Percentiles rank a stretch among this genome's conserved stretches.
These are phyloP conservation scores for Megalops atlanticus DNA, from an alignment of 2,113 vertebrate genomes.

Conservation along the genomic window DNA sequence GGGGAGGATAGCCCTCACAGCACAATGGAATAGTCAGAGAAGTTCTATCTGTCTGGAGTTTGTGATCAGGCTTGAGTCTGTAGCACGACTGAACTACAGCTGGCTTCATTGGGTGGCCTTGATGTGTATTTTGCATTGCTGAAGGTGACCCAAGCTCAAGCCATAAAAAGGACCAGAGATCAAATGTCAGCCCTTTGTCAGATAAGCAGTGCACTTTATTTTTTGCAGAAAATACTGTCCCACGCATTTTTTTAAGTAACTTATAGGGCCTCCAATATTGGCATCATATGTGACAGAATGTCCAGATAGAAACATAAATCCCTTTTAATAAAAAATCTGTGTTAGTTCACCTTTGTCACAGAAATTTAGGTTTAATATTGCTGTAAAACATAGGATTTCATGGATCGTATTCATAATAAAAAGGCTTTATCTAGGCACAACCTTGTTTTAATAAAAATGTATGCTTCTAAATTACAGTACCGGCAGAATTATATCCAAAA, in stretches of 20 bases:
- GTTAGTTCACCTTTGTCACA: constrained; percentile 7
- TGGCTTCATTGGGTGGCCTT: too few species aligned
- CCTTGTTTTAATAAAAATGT: too few species aligned
- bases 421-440: too few species aligned
- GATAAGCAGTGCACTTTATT: constrained; percentile 12
- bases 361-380: neutral
- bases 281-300: constrained; percentile 13
- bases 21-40: too few species aligned
- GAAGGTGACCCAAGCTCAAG: neutral
- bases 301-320: constrained; percentile 2
- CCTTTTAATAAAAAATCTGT: neutral
- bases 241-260: constrained; percentile 21
- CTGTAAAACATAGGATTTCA: neutral
- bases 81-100: too few species aligned
- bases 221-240: neutral
- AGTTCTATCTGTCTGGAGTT: too few species aligned
- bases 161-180: neutral
- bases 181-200: constrained; percentile 13
- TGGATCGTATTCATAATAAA: neutral
- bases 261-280: constrained; percentile 18
- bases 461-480: too few species aligned
- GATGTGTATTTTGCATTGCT: too few species aligned
- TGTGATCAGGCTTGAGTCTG: too few species aligned
- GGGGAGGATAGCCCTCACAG: too few species aligned
- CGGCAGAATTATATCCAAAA: too few species aligned